Evolutionary conservation across 2,113 vertebrate genomes (phyloP), one percentile per base, ranked within the genome.

Genomic region (Myocastor coypus): DNA sequence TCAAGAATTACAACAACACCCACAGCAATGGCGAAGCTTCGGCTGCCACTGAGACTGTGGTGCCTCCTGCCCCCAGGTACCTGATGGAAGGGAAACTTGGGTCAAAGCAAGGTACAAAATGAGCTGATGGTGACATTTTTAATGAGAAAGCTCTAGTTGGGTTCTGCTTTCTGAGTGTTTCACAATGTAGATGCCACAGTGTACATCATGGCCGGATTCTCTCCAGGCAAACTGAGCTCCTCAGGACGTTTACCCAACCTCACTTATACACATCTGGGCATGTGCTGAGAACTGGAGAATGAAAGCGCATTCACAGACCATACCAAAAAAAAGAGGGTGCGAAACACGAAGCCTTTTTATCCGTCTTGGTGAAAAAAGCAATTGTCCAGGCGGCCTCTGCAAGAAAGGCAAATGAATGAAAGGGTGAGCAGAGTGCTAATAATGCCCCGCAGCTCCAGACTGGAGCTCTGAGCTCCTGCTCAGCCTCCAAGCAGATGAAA

Each of bases 221-320:
- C 89, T 87, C 52, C 80, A 89, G 94, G 75, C 94, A 97, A 96
- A 96, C 83, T 93, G 96, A 63, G 71, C 92, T 96, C 55, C 69
- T 88, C 37, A 66, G 77, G 55, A 96, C 8, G 0, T 90, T 95
- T 93, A 55, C 92, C 93, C 94, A 84, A 94, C 80, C 91, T 97
- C 71, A 2, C 50, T 89, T 85, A 82, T 64, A 96, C 91, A 94
- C 87, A 97, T 96, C 97, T 97, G 84, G 97, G 85, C 96, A 94
- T 93, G 95, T 96, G 92, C 94, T 97, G 95, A 96, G 97, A 97
- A 98, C 30, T 97, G 92, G 77, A 95, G 97, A 96, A 95, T 75
- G 66, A 93, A 94, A 93, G 82, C 94, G 66, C 77, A 69, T 94
- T 90, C 93, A 86, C 87, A 92, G 77, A 92, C 91, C 87, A 94